These are phyloP conservation scores for Cnemophilus loriae DNA, from an alignment of 2,113 vertebrate species.

Conservation along the genomic window DNA sequence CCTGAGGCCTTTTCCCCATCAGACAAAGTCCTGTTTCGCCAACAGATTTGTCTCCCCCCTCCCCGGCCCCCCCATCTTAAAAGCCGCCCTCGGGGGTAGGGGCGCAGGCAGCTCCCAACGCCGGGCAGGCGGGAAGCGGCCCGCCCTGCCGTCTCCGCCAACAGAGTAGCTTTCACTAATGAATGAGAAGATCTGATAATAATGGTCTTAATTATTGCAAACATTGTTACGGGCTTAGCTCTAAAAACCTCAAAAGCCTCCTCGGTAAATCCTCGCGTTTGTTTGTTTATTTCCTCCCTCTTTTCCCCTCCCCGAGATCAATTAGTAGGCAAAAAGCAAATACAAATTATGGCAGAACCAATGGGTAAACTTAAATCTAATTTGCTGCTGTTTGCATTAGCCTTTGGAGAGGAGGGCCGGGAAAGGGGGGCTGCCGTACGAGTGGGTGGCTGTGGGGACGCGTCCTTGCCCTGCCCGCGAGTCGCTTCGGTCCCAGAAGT, in stretches of 20 bases:
- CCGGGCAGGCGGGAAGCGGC: neutral
- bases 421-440: neutral
- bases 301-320: conserved; percentile 5
- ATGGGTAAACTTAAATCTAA: conserved; percentile 34
- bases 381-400: conserved; percentile 17
- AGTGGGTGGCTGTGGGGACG: neutral
- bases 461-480: neutral
- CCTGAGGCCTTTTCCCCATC: neutral
- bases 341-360: conserved; percentile 5
- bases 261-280: neutral
- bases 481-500: neutral
- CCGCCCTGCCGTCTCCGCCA: neutral
- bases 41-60: neutral
- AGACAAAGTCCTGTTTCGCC: conserved; percentile 39
- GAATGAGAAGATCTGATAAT: conserved; percentile 2
- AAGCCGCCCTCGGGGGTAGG: neutral
- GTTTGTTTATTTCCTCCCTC: neutral
- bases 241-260: neutral
- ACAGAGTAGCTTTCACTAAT: conserved; percentile 41
- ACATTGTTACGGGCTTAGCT: conserved; percentile 17
- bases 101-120: neutral
- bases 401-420: neutral
- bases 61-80: neutral
- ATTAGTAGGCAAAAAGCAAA: conserved; percentile 38
- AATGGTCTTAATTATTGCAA: conserved; percentile 39